A percentile compares a stretch with the other conserved stretches of the same genome.
Conservation (phyloP, 2,797 vertebrate species). For the Sebastes vulpes region DNA sequence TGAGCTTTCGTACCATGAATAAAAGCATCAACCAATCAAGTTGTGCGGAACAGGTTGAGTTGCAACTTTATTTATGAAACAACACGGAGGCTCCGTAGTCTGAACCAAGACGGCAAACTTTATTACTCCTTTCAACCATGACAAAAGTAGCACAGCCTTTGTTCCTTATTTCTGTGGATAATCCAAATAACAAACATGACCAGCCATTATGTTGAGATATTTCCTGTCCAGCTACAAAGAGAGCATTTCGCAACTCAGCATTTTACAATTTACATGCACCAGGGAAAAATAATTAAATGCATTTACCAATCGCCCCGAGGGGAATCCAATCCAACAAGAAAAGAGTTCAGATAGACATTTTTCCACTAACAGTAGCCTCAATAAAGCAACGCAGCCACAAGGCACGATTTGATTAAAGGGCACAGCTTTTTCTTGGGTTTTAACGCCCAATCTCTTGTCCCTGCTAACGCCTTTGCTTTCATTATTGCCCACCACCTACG, state of each 20-base stretch:
- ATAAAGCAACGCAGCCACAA: neutral
- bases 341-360: neutral
- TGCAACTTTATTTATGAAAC: too few relatives aligned
- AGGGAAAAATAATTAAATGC: neutral
- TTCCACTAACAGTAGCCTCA: neutral
- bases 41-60: too few relatives aligned
- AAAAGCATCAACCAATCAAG: too few relatives aligned
- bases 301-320: neutral
- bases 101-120: too few relatives aligned
- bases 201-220: neutral
- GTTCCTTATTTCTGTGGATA: neutral
- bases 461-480: neutral
- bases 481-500: neutral
- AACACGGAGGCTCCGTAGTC: too few relatives aligned
- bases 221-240: neutral
- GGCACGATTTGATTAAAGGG: conserved; percentile 1
- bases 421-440: neutral
- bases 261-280: neutral
- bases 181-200: neutral
- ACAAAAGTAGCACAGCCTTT: too few relatives aligned
- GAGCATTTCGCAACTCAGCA: neutral
- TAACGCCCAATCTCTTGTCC: neutral
- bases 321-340: neutral
- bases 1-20: accelerated
- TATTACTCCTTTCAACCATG: too few relatives aligned